Evolutionary conservation across 2,797 vertebrate genomes (phyloP), one percentile per base, ranked within the genome.

Genomic region (Sebastes ruberrimus): DNA sequence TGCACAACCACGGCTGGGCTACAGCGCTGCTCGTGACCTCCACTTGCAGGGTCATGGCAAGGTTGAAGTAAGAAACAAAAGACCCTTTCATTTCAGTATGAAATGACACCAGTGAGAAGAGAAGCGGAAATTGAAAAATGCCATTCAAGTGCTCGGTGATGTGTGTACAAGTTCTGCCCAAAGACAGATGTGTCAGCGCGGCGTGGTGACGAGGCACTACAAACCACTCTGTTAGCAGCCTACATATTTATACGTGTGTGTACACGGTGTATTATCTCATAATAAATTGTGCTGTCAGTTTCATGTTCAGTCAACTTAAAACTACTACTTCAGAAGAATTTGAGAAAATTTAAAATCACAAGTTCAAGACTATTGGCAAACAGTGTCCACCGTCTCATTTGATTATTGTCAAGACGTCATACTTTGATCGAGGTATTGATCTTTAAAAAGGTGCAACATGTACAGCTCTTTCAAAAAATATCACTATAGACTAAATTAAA

Each of bases 51-150:
- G 83, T 86, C 83, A 61, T 5, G 28, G 71, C 73, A 7, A 73
- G 80, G 86, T 10, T 18, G 63, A 27, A 6, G 22, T 6, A 13
- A 46, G 63, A 57, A 71, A 90, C 88, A 89, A 85, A 85, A 63
- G 78, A 23, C 0, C 69, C 83, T 83, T 91, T 92, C 73, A 86
- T 20, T 20, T 1, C 13, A n/a, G 57, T 2, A 46, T 8, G 70
- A 32, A 72, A 78, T 16, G 76, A 84, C 70, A 78, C 38, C 82
- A 46, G 78, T 46, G 38, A 74, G 70, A 28, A 18, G 71, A 7
- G 32, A 61, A 56, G 23, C 1, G 30, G 78, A 71, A 76, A 83
- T 63, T 78, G 66, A 67, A 80, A 85, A 83, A 91, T 28, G 65
- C 30, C 64, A 56, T 67, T 78, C n/a, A 32, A 78, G 81, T 62